A percentile compares a stretch with the other conserved stretches of the same genome.
Conservation (phyloP, 1,140 invertebrate genomes). For the Brachionus koreanus region DNA sequence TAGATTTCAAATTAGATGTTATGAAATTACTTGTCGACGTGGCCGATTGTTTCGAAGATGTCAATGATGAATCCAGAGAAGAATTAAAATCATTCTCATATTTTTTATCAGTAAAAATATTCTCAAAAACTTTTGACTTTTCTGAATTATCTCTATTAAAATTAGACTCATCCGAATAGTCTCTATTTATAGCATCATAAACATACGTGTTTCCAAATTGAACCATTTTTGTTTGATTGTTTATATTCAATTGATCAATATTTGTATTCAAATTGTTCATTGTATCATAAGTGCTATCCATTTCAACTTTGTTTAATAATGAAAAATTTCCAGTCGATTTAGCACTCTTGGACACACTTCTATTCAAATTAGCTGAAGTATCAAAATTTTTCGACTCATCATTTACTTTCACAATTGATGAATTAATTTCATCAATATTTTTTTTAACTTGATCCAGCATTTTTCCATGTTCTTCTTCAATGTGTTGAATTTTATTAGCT, state of each 20-base stretch:
- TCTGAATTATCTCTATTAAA: neutral
- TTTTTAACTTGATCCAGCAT: neutral
- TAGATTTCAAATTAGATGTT: neutral
- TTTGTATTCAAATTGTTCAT: conserved; percentile 42
- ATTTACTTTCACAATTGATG: neutral
- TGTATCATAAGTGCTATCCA: conserved; percentile 36
- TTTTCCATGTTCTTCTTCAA: neutral
- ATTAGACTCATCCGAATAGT: conserved; percentile 1
- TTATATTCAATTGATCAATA: conserved; percentile 3
- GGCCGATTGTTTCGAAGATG: neutral
- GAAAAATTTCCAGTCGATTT: conserved; percentile 9
- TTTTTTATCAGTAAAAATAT: conserved; percentile 1
- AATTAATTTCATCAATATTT: conserved; percentile 20
- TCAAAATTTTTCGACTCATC: neutral
- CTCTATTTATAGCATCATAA: neutral
- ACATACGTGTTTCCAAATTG: conserved; percentile 42
- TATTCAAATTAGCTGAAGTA: neutral
- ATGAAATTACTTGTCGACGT: conserved; percentile 22
- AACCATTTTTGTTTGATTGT: conserved; percentile 1
- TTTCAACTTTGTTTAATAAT: conserved; percentile 34
- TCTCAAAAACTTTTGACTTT: neutral
- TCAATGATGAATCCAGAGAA: neutral
- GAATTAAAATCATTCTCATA: conserved; percentile 32
- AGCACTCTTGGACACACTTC: neutral
- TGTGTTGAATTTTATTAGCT: neutral